Percentiles rank a stretch among this genome's conserved stretches.
phyloP scores from a whole-genome alignment of 2,888 invertebrate species.

The Phyto melanocephala region DNA sequence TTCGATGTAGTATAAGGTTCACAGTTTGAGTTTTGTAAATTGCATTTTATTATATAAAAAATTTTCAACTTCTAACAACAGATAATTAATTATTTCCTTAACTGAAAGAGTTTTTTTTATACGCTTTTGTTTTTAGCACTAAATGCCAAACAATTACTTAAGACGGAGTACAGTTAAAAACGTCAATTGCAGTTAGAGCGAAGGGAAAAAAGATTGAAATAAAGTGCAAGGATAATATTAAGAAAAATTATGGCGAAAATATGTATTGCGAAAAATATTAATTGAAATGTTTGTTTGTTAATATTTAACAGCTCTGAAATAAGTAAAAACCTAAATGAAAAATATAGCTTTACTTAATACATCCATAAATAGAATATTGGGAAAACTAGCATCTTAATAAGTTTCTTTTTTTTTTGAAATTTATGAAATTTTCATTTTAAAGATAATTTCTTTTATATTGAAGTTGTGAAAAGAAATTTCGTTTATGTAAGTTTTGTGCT shows the following conservation, averaged over 20 bases:
- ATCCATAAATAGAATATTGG: no score
- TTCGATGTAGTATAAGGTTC: not conserved
- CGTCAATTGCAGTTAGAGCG: slow-evolving; percentile 46
- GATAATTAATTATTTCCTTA: slow-evolving; percentile 59
- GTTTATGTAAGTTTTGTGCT: not conserved
- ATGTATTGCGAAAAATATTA: slow-evolving; percentile 30
- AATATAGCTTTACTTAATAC: no score
- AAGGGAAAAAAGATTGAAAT: not conserved
- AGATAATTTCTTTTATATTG: no score
- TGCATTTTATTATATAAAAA: slow-evolving; percentile 51
- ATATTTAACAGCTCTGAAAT: not conserved
- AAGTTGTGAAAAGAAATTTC: no score
- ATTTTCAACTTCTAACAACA: slow-evolving; percentile 50
- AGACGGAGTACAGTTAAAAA: not conserved
- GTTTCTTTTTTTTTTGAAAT: not conserved
- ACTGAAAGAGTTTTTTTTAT: not conserved
- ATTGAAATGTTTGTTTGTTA: slow-evolving; percentile 46
- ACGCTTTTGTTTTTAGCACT: not conserved
- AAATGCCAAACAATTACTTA: not conserved
- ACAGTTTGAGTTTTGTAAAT: slow-evolving; percentile 16
- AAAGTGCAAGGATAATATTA: not conserved
- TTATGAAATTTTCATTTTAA: not conserved
- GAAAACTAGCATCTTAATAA: not conserved
- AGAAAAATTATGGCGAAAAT: not conserved
- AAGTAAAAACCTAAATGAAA: no score